Conservation (phyloP, 2,113 vertebrate species). For the Syrmaticus mikado region DNA sequence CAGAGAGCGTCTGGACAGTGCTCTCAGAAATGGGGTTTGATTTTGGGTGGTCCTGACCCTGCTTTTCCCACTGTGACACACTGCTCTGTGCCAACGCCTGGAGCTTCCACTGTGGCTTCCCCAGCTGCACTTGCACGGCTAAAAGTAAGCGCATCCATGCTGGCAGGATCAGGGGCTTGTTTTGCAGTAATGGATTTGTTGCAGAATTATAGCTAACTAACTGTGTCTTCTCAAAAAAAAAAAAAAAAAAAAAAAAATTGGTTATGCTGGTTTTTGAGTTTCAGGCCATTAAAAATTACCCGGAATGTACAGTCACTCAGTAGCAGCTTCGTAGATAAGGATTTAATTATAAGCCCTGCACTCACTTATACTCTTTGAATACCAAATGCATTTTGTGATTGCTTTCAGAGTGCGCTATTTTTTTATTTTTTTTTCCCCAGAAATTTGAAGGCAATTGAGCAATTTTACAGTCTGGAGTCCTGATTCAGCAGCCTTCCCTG, state of each 20-base stretch:
- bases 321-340: constrained; percentile 67
- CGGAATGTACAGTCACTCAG: constrained; percentile 66
- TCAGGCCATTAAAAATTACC: constrained; percentile 74
- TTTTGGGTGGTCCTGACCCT: no score
- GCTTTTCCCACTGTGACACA: not conserved
- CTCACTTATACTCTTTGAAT: constrained; percentile 71
- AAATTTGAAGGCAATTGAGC: constrained; percentile 73
- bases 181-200: constrained; percentile 67
- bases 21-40: no score
- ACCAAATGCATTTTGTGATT: constrained; percentile 71
- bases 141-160: constrained; percentile 22
- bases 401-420: constrained; percentile 63
- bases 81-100: accelerated
- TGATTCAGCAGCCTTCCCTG: constrained; percentile 69
- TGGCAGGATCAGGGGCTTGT: constrained; percentile 44
- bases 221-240: constrained; percentile 48
- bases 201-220: constrained; percentile 67
- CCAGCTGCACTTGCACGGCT: not conserved
- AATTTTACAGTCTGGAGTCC: constrained; percentile 71
- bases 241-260: not conserved
- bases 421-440: not conserved
- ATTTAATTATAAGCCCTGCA: constrained; percentile 73
- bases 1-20: no score
- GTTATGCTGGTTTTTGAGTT: constrained; percentile 65
- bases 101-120: not conserved